Evolutionary conservation across 35 echinoderm and acorn worm species (phyloP).

Genomic region (Amphiura filiformis): DNA sequence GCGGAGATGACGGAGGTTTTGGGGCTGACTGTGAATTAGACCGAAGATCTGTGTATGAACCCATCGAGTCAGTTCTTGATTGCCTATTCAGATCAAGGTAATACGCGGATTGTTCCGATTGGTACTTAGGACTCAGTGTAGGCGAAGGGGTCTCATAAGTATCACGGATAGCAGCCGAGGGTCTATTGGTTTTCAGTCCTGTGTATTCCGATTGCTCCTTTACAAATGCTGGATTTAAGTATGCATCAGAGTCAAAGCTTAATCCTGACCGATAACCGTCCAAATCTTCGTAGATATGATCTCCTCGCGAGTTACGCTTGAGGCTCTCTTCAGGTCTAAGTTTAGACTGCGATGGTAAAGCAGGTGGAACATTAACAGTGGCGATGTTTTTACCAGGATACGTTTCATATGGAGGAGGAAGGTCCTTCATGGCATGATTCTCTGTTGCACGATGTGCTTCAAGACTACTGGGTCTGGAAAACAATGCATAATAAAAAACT

Average conservation of each 20-base stretch:
- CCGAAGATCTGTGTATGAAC: not conserved
- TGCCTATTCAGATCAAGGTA: not conserved
- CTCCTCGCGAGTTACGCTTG: no score
- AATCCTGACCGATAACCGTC: not conserved
- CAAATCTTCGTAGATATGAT: conserved; percentile 1
- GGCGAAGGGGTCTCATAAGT: not conserved
- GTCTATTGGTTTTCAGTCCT: not conserved
- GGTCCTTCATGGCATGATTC: not conserved
- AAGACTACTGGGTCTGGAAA: not conserved
- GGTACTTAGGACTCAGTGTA: not conserved
- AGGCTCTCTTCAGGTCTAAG: not conserved
- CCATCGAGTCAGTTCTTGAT: not conserved
- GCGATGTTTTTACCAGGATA: not conserved
- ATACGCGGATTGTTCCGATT: not conserved
- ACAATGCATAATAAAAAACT: no score
- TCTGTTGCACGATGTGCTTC: not conserved
- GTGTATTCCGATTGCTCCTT: not conserved
- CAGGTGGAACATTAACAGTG: not conserved
- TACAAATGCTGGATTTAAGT: not conserved
- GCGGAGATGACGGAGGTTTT: not conserved
- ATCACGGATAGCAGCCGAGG: not conserved
- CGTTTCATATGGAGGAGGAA: not conserved
- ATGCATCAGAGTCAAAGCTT: not conserved
- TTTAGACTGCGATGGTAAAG: conserved; percentile 5
- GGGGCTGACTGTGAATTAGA: not conserved